A percentile compares a stretch with the other conserved stretches of the same genome.
These are phyloP conservation scores for Picus viridis DNA, from an alignment of 2,797 vertebrate species.

Conservation along the genomic window DNA sequence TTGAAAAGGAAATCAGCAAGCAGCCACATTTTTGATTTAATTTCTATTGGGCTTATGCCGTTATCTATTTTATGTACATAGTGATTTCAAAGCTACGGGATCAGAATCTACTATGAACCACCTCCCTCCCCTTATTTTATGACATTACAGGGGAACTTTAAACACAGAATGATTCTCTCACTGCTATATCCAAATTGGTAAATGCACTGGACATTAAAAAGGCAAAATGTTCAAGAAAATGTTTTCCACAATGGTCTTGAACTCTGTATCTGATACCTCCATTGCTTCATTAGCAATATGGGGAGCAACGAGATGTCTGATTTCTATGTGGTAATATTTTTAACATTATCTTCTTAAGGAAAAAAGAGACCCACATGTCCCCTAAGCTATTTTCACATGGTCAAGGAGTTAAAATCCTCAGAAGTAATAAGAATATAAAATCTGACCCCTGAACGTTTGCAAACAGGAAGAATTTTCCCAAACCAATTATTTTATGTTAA, in stretches of 20 bases:
- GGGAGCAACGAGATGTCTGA: not conserved
- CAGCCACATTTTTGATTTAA: not conserved
- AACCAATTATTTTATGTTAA: not conserved
- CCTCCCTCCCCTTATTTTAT: not conserved
- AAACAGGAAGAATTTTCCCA: not conserved
- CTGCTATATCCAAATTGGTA: not conserved
- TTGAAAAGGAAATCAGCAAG: not conserved
- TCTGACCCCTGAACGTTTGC: not conserved
- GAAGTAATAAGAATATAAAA: not conserved
- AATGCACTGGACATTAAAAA: not conserved
- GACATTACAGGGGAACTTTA: not conserved
- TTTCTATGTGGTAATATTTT: not conserved
- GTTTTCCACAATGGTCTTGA: not conserved
- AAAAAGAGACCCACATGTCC: not conserved
- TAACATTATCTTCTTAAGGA: not conserved
- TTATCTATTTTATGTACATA: not conserved
- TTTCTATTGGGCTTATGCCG: not conserved
- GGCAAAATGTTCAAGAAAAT: not conserved
- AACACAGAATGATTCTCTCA: not conserved
- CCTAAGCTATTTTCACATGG: not conserved
- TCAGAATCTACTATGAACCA: not conserved
- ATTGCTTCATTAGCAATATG: not conserved
- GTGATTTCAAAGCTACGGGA: not conserved
- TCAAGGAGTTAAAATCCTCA: not conserved
- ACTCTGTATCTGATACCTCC: not conserved